These are phyloP conservation scores for Brachionus angularis DNA, from an alignment of 1,140 invertebrate genomes.

Conservation along the genomic window DNA sequence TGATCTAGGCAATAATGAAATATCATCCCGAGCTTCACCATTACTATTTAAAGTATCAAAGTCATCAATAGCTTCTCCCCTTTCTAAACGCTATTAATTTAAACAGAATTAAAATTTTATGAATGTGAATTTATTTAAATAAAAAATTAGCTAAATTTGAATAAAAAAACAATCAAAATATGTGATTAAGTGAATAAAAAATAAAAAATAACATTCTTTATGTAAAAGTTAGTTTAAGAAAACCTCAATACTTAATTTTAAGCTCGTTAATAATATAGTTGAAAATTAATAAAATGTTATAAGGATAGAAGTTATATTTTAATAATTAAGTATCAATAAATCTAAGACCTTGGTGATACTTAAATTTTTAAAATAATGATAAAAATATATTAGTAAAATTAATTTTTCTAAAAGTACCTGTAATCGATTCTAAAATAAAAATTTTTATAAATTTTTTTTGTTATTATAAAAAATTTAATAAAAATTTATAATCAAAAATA, in stretches of 20 bases:
- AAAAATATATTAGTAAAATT: not conserved
- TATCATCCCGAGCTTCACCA: constrained; percentile 56
- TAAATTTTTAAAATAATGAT: too few species aligned
- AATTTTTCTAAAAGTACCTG: constrained; percentile 4
- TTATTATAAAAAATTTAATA: not conserved
- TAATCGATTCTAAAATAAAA: constrained; percentile 9
- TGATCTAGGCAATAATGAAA: constrained; percentile 52
- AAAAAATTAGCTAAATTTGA: not conserved
- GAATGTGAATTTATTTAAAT: too few species aligned
- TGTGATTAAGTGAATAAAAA: too few species aligned
- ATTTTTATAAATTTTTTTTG: not conserved
- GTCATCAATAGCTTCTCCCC: constrained; percentile 57
- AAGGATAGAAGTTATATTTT: too few species aligned
- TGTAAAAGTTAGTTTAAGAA: too few species aligned
- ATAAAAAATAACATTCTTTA: too few species aligned
- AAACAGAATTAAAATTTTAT: not conserved
- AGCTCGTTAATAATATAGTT: too few species aligned
- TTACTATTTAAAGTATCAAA: constrained; percentile 52
- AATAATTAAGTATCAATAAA: too few species aligned
- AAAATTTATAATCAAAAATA: not conserved
- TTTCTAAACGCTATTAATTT: constrained; percentile 51
- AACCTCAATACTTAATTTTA: too few species aligned
- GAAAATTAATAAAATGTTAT: too few species aligned
- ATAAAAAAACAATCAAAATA: not conserved
- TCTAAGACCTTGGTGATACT: too few species aligned